Conservation (phyloP, 2,888 invertebrate genomes). For the Harpalus rufipes region DNA sequence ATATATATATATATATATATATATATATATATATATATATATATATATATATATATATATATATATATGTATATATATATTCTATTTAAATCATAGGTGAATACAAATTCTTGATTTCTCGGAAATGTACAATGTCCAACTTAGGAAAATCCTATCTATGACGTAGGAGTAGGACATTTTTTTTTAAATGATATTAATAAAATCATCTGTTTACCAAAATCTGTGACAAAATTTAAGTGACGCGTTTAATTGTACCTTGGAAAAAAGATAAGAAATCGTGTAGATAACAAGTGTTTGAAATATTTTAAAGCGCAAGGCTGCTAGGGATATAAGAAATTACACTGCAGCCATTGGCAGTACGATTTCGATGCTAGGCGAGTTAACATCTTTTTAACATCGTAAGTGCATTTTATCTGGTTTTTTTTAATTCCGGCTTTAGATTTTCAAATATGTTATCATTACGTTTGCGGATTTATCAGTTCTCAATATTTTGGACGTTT, state of each 20-base stretch:
- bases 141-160: slow-evolving; percentile 12
- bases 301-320: not conserved
- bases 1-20: too few species aligned
- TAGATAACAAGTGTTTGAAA: not conserved
- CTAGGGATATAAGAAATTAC: slow-evolving; percentile 44
- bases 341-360: slow-evolving; percentile 67
- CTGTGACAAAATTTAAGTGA: not conserved
- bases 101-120: not conserved
- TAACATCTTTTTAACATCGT: slow-evolving; percentile 68
- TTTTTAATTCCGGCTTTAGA: slow-evolving; percentile 36
- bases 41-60: too few species aligned
- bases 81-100: not conserved
- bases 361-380: slow-evolving; percentile 68
- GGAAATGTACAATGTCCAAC: not conserved
- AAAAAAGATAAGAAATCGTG: slow-evolving; percentile 17
- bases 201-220: not conserved
- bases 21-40: too few species aligned
- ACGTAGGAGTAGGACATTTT: not conserved
- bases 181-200: not conserved
- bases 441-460: slow-evolving; percentile 46
- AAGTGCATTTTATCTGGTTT: slow-evolving; percentile 60
- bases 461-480: slow-evolving; percentile 30
- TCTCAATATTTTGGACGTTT: slow-evolving; percentile 1
- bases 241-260: not conserved
- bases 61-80: too few species aligned